Conservation (phyloP, 2,888 invertebrate genomes). For the Caenorhabditis wallacei region DNA sequence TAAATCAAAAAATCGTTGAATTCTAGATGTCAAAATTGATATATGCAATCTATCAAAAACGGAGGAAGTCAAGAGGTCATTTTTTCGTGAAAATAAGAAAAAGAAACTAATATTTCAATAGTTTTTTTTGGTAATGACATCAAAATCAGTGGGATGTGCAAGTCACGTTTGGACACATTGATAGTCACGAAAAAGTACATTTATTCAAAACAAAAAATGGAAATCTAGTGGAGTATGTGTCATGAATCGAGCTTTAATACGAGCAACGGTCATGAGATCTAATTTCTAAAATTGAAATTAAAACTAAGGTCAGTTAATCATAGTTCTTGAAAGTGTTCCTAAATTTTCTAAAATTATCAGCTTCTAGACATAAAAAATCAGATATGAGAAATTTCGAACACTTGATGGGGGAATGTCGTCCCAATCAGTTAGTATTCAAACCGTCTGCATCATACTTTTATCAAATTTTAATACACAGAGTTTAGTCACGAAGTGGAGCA, state of each 20-base stretch:
- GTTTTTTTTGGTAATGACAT: constrained; percentile 23
- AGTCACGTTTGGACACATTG: constrained; percentile 41
- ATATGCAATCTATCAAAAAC: constrained; percentile 44
- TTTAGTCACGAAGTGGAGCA: not conserved
- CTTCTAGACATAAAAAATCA: no score
- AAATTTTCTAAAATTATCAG: no score
- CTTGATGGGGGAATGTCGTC: not conserved
- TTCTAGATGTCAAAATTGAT: constrained; percentile 56
- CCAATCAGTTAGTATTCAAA: not conserved
- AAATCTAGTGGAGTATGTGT: not conserved
- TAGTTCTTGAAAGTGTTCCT: no score
- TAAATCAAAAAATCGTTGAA: constrained; percentile 61
- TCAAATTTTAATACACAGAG: not conserved
- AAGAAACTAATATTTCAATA: not conserved
- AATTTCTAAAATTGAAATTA: no score
- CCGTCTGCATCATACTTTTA: not conserved
- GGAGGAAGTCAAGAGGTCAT: constrained; percentile 4
- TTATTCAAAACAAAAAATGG: not conserved
- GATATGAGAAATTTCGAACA: not conserved
- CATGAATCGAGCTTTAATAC: not conserved
- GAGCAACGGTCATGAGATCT: not conserved
- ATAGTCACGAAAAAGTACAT: constrained; percentile 4
- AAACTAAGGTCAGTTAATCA: no score
- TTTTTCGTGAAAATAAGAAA: not conserved
- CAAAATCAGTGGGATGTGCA: constrained; percentile 27